phyloP scores from a whole-genome alignment of 2,888 invertebrate genomes.

The Sinopyrophorus schimmeli region DNA sequence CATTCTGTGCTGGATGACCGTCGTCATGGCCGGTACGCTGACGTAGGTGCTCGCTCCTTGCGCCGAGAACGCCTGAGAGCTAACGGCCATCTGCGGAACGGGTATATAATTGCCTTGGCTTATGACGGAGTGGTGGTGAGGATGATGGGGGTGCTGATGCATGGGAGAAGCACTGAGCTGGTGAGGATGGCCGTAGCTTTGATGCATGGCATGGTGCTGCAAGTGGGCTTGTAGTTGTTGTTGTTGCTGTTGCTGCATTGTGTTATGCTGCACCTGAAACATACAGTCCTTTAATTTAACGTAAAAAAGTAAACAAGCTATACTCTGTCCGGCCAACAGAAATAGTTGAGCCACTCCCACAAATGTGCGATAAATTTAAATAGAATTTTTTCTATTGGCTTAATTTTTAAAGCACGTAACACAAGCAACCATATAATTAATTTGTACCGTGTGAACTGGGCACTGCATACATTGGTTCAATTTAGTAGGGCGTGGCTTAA shows the following conservation, averaged over 20 bases:
- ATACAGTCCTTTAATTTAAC: no score
- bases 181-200: slow-evolving; percentile 47
- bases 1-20: slow-evolving; percentile 66
- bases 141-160: slow-evolving; percentile 51
- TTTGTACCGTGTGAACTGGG: no score
- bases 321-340: no score
- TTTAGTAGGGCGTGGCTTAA: no score
- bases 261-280: slow-evolving; percentile 29
- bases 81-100: slow-evolving; percentile 61
- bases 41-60: slow-evolving; percentile 64
- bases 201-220: slow-evolving; percentile 31
- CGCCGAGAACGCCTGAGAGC: slow-evolving; percentile 60
- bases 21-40: slow-evolving; percentile 65
- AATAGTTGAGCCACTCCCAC: no score
- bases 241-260: slow-evolving; percentile 51
- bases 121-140: slow-evolving; percentile 53
- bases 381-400: no score
- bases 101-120: slow-evolving; percentile 58
- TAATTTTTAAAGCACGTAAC: no score
- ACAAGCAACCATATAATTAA: no score
- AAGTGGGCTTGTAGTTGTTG: slow-evolving; percentile 50
- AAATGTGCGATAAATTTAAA: no score
- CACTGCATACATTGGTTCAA: no score
- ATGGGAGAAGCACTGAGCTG: slow-evolving; percentile 52
- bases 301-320: no score